phyloP scores from a whole-genome alignment of 2,888 invertebrate species.

The Caenorhabditis virilis region DNA sequence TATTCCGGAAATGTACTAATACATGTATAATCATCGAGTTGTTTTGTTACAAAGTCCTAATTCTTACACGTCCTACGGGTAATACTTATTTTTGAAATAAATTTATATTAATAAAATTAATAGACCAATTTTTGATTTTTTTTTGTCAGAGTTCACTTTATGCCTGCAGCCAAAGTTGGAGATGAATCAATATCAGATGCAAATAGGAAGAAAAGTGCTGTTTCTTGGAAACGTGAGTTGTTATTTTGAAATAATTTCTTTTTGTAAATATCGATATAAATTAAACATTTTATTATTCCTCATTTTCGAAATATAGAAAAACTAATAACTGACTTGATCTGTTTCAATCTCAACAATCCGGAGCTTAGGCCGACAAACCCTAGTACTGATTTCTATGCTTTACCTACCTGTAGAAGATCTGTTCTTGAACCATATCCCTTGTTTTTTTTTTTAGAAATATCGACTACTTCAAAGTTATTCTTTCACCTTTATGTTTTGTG shows the following conservation, averaged over 20 bases:
- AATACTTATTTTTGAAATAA: too few relatives aligned
- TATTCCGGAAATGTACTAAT: too few relatives aligned
- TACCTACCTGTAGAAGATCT: background rate
- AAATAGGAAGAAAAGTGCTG: slow-evolving; percentile 24
- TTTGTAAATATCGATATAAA: background rate
- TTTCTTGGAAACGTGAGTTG: slow-evolving; percentile 31
- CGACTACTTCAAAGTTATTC: too few relatives aligned
- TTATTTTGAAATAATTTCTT: background rate
- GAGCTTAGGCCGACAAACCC: background rate
- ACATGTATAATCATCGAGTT: slow-evolving; percentile 23
- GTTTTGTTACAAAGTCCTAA: slow-evolving; percentile 12
- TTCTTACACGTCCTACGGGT: too few relatives aligned
- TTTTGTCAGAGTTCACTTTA: slow-evolving; percentile 34
- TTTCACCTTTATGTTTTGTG: too few relatives aligned
- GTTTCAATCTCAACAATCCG: background rate
- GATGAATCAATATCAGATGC: slow-evolving; percentile 19
- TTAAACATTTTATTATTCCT: too few relatives aligned
- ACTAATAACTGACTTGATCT: too few relatives aligned
- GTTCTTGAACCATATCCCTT: too few relatives aligned
- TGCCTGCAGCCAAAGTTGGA: slow-evolving; percentile 34
- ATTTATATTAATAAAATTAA: background rate
- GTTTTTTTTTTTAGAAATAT: too few relatives aligned
- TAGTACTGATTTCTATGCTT: background rate
- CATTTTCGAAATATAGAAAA: too few relatives aligned
- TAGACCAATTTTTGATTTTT: background rate